A percentile compares a stretch with the other conserved stretches of the same genome.
Evolutionary conservation across 2,113 vertebrate genomes (phyloP).

Genomic region (Hippopotamus amphibius): DNA sequence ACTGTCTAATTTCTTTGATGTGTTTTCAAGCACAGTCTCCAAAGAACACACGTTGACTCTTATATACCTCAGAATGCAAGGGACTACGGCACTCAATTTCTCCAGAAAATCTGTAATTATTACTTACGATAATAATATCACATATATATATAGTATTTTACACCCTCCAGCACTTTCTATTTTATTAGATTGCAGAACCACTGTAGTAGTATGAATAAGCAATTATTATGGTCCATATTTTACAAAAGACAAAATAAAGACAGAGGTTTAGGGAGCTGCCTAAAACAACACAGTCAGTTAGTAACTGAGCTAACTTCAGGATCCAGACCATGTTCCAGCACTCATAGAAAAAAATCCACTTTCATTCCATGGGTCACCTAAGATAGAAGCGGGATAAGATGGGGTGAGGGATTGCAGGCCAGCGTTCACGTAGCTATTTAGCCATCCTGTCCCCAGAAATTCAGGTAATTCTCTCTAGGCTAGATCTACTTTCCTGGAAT

Average conservation of each 20-base stretch:
- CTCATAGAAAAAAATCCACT: not conserved
- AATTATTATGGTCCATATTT: not conserved
- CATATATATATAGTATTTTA: not conserved
- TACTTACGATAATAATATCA: not conserved
- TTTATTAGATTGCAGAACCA: not conserved
- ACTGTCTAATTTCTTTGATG: not conserved
- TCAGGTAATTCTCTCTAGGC: not conserved
- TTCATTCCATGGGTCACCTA: not conserved
- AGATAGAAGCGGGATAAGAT: not conserved
- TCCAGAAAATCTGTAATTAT: not conserved
- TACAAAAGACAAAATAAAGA: conserved; percentile 49
- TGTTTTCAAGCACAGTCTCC: conserved; percentile 6
- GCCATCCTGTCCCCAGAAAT: not conserved
- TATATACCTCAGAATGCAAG: not conserved
- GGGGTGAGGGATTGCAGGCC: not conserved
- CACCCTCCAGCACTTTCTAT: not conserved
- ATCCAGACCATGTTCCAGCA: not conserved
- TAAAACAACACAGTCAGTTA: not conserved
- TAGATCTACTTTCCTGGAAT: not conserved
- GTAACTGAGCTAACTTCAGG: not conserved
- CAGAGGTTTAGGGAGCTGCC: not conserved
- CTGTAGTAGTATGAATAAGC: not conserved
- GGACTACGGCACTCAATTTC: not conserved
- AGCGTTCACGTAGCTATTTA: not conserved
- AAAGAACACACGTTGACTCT: not conserved